Conservation (phyloP, 2,888 invertebrate genomes). For the Eilema griseolum region DNA sequence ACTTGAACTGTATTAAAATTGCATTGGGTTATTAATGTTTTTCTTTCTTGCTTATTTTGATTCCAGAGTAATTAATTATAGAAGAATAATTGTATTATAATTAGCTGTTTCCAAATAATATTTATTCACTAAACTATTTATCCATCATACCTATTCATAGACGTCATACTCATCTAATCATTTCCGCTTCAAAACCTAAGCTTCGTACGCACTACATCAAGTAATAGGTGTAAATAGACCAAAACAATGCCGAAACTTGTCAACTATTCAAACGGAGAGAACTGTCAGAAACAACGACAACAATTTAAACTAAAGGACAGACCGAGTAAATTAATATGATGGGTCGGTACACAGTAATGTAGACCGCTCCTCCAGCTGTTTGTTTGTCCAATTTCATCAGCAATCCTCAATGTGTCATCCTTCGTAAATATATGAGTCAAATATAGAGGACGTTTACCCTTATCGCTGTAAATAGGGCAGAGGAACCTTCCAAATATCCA, state of each 20-base stretch:
- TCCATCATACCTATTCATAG: background rate
- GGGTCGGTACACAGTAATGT: conserved; percentile 8
- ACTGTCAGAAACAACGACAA: conserved; percentile 14
- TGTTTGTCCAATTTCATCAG: conserved; percentile 18
- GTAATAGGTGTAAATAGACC: background rate
- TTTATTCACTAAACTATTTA: too few relatives aligned
- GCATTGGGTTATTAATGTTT: too few relatives aligned
- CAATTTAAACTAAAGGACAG: conserved; percentile 18
- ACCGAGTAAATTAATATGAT: conserved; percentile 19
- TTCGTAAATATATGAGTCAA: conserved; percentile 13
- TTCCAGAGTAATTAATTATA: too few relatives aligned
- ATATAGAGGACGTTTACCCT: background rate
- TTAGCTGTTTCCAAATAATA: too few relatives aligned
- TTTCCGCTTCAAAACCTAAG: background rate
- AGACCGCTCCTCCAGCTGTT: background rate
- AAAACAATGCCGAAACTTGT: background rate
- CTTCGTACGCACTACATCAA: background rate
- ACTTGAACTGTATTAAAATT: too few relatives aligned
- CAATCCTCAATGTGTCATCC: conserved; percentile 14
- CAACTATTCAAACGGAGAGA: conserved; percentile 6
- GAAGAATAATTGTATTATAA: too few relatives aligned
- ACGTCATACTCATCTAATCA: background rate
- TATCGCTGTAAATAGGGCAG: conserved; percentile 7
- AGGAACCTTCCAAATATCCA: background rate
- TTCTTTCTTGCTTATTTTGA: too few relatives aligned